Evolutionary conservation across 2,113 vertebrate species (phyloP).

Genomic region (Stigmatopora argus): DNA sequence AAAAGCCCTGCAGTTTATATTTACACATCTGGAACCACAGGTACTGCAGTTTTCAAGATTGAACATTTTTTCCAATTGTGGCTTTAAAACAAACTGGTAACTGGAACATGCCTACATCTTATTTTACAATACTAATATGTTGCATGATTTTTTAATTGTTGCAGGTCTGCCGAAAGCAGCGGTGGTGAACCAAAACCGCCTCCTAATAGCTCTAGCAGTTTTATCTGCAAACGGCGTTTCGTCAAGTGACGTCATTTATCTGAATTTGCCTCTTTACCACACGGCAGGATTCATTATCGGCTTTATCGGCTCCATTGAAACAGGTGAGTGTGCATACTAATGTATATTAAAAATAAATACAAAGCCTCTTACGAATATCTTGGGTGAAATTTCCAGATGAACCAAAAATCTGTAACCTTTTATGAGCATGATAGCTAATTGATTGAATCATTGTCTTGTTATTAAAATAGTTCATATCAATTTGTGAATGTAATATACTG

Average conservation of each 20-base stretch:
- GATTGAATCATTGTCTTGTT: no score
- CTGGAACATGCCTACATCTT: no score
- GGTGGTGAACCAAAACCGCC: constrained; percentile 70
- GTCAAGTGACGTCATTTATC: constrained; percentile 69
- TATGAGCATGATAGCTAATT: no score
- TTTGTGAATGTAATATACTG: neutral
- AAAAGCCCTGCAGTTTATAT: constrained; percentile 78
- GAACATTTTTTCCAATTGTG: no score
- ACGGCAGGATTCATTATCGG: constrained; percentile 77
- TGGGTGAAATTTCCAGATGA: no score
- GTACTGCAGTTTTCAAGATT: constrained; percentile 50
- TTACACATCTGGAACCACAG: constrained; percentile 88
- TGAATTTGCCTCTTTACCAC: constrained; percentile 80
- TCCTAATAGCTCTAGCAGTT: constrained; percentile 57
- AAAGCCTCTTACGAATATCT: no score
- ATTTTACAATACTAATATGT: no score
- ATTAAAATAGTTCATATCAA: neutral
- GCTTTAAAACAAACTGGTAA: no score
- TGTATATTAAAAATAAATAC: neutral
- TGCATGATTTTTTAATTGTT: neutral
- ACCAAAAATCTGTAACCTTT: no score
- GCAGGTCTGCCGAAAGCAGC: constrained; percentile 85
- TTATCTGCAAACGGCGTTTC: constrained; percentile 43
- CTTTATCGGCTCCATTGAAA: constrained; percentile 69
- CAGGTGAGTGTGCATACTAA: constrained; percentile 31